A percentile compares a stretch with the other conserved stretches of the same genome.
phyloP scores from a whole-genome alignment of 2,113 vertebrate genomes.

The Passer montanus region DNA sequence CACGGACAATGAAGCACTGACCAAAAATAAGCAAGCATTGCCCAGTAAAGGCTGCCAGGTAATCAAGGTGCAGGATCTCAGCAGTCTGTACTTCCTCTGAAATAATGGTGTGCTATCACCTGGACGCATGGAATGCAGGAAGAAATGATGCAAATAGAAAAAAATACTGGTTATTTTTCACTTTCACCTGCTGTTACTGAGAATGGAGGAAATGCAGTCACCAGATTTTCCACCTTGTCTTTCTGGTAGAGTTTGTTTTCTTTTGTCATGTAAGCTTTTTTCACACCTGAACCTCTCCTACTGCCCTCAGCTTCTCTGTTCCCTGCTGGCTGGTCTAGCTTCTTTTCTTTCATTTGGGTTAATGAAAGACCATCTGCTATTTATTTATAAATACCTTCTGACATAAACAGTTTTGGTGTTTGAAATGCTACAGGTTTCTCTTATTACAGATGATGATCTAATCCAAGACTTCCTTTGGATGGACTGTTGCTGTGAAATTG shows the following conservation, averaged over 20 bases:
- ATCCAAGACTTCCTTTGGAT: conserved; percentile 94
- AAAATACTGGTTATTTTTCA: neutral
- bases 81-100: neutral
- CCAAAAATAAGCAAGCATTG: neutral
- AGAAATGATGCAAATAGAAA: neutral
- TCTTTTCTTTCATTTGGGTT: neutral
- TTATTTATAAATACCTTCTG: conserved; percentile 5
- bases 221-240: neutral
- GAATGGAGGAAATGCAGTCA: neutral
- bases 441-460: conserved; percentile 87
- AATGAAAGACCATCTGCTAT: neutral
- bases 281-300: neutral
- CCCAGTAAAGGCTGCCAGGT: neutral
- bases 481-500: conserved; percentile 93
- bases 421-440: conserved; percentile 50
- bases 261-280: neutral
- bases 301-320: neutral
- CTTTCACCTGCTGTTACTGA: neutral
- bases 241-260: neutral
- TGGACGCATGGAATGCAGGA: neutral
- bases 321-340: neutral
- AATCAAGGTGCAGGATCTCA: neutral
- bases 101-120: neutral
- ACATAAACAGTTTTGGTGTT: neutral
- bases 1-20: neutral